Evolutionary conservation across 2,888 invertebrate species (phyloP), one percentile per base, ranked within the genome.

Genomic region (Erebia palarica): DNA sequence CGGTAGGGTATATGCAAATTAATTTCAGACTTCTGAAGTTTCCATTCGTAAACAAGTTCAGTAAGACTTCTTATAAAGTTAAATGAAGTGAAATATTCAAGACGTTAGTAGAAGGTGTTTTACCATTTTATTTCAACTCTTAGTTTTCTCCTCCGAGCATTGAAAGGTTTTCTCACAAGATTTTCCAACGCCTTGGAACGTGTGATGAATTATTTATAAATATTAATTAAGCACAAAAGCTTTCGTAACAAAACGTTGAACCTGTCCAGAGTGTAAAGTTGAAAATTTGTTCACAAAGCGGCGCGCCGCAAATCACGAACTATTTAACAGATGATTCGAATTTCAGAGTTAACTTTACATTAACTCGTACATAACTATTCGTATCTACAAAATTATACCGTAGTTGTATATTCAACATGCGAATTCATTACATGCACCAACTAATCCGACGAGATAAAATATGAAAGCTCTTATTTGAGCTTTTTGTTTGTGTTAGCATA

Each of bases 181-280:
- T 16, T 61, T 61, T 44, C 18, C 44, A n/a, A 44, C 16, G 18
- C 44, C 7, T 8, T 44, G 9, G 27, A 61, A 61, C 18, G 61
- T 3, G 42, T 16, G 10, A 61, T 61, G 44, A 61, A 61, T 59
- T n/a, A 59, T 59, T 27, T 58, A 21, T 27, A 44, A 61, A 61
- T 16, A 61, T 61, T n/a, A 61, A 61, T 61, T 61, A 44, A 61
- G 60, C 10, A 61, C n/a, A 61, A 61, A 61, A 61, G 61, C 44
- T 61, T 44, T 61, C 44, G 16, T 16, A 44, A 44, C 61, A 61
- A 61, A 61, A 11, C n/a, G 14, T 7, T 16, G 44, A 16, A 18
- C 44, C 16, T 61, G 11, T 18, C 44, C 5, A 44, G 44, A n/a
- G 14, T 44, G 16, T 36, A 18, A 13, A 55, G 3, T 21, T 58